Percentiles rank a stretch among this genome's conserved stretches.
phyloP scores from a whole-genome alignment of 1,140 invertebrate genomes.

The Piezodorus guildinii region DNA sequence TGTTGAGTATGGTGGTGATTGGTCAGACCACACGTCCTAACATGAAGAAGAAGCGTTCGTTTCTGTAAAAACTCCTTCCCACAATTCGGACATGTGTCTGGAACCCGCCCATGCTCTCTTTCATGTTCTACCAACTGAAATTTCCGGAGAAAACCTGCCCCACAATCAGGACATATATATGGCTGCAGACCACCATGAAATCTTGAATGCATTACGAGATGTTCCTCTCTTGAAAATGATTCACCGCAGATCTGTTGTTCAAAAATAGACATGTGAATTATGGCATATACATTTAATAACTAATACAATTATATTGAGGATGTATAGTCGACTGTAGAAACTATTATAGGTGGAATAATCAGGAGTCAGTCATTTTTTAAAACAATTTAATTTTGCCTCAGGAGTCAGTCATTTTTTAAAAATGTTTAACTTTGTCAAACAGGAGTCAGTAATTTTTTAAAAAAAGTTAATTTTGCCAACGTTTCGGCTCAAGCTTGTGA shows the following conservation, averaged over 20 bases:
- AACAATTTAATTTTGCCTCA: too few species aligned
- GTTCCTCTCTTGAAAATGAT: slow-evolving; percentile 73
- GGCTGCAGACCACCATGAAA: slow-evolving; percentile 72
- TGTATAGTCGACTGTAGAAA: too few species aligned
- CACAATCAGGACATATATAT: slow-evolving; percentile 69
- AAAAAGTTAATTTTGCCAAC: too few species aligned
- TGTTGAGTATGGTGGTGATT: neutral
- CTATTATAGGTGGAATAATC: too few species aligned
- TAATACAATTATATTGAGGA: too few species aligned
- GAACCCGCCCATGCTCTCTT: slow-evolving; percentile 60
- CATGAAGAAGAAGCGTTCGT: slow-evolving; percentile 59
- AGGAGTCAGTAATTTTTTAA: too few species aligned
- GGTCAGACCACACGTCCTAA: slow-evolving; percentile 29
- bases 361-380: too few species aligned
- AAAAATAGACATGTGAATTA: too few species aligned
- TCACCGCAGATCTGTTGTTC: slow-evolving; percentile 57
- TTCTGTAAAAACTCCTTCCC: slow-evolving; percentile 76
- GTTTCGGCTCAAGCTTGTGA: too few species aligned
- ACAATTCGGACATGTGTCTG: slow-evolving; percentile 67
- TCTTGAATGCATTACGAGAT: slow-evolving; percentile 41
- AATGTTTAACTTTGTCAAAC: too few species aligned
- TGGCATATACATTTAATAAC: too few species aligned
- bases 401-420: too few species aligned
- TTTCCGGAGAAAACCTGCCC: slow-evolving; percentile 69
- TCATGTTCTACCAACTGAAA: slow-evolving; percentile 75